Evolutionary conservation across 2,888 invertebrate species (phyloP), one percentile per base, ranked within the genome.

Genomic region (Caenorhabditis parvicauda): DNA sequence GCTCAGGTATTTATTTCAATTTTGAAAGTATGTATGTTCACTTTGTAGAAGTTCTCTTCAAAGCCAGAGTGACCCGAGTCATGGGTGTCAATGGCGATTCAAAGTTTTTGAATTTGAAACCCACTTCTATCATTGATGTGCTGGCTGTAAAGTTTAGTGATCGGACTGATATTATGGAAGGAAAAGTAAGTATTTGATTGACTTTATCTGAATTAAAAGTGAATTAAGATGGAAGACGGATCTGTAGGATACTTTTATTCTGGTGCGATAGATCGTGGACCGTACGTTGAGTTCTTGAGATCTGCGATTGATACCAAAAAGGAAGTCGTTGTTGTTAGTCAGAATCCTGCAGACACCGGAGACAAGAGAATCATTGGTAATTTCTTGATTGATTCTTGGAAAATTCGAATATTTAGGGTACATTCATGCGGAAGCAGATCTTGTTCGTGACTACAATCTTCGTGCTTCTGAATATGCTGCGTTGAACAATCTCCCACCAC

Each of bases 101-200:
- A 43, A 55, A 35, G 45, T 64, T 64, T 50, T 43, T 64, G 41
- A 64, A 60, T 43, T 46, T 60, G 29, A 44, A 32, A 2, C 58
- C 54, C 48, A 55, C 57, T 24, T 48, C 56, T 27, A 41, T 54
- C 19, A 53, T 72, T 17, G 60, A 67, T 7, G 60, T 72, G 19
- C 45, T 64, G 17, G 67, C 67, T 37, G 57, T 72, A 28, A 72
- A 72, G 44, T 72, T 67, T 51, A 70, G 70, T 44, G 69, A 72
- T 59, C 60, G 72, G 46, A 39, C 52, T 7, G 72, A 72, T 54
- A 67, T 72, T 29, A 66, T 65, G 61, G 72, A 72, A 37, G 70
- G 62, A 56, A 51, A 50, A 42, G 69, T 67, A 25, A 43, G 53
- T 35, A 43, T 51, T 27, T 35, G 17, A 28, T 12, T 14, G 19